A percentile compares a stretch with the other conserved stretches of the same genome.
These are phyloP conservation scores for Penaeus indicus DNA, from an alignment of 1,140 invertebrate species.

Conservation along the genomic window DNA sequence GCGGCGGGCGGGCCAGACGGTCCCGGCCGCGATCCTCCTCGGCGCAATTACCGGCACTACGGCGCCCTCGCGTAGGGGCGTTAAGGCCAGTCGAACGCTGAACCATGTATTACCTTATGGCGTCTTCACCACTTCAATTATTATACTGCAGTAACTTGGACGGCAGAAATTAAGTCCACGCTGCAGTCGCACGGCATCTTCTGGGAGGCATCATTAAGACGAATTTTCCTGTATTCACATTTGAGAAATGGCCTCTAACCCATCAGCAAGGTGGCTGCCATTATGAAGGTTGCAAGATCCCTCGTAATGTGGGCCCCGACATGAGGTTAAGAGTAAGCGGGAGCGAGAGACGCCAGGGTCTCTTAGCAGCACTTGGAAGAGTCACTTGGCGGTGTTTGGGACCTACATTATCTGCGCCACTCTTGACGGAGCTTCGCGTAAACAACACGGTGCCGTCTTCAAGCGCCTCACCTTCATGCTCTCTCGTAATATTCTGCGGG, in stretches of 20 bases:
- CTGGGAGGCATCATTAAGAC: slow-evolving; percentile 26
- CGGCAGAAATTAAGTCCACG: slow-evolving; percentile 47
- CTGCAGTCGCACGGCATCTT: slow-evolving; percentile 23
- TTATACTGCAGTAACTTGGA: slow-evolving; percentile 53
- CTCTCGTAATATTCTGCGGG: no score
- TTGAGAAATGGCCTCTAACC: slow-evolving; percentile 18
- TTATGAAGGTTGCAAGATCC: neutral
- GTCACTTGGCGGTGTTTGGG: no score
- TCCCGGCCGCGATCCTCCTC: neutral
- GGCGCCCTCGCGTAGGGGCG: neutral
- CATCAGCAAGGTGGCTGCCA: neutral
- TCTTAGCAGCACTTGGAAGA: no score
- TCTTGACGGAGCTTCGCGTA: no score
- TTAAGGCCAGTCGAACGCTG: neutral
- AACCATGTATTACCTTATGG: neutral
- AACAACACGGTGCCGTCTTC: no score
- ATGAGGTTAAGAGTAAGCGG: no score
- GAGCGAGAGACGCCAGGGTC: no score
- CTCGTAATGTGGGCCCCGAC: neutral
- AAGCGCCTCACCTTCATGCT: no score
- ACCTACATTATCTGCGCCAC: no score
- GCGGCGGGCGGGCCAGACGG: slow-evolving; percentile 13
- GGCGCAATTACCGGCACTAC: slow-evolving; percentile 41
- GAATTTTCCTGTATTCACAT: slow-evolving; percentile 20
- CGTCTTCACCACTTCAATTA: slow-evolving; percentile 35